These are phyloP conservation scores for Scytalopus superciliaris DNA, from an alignment of 2,113 vertebrate species.

Conservation along the genomic window DNA sequence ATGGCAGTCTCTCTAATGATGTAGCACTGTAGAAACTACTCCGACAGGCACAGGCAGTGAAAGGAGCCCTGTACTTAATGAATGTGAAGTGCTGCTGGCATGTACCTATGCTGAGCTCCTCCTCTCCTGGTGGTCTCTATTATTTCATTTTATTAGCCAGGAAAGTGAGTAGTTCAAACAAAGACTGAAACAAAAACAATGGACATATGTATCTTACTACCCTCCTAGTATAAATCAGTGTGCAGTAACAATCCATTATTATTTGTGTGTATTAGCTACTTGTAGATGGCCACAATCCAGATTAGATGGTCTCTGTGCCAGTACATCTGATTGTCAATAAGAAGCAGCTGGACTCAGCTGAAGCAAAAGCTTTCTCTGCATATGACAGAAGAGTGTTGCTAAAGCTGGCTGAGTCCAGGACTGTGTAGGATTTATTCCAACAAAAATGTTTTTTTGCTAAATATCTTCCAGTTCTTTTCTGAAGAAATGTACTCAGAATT, in stretches of 20 bases:
- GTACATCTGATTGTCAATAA: constrained; percentile 44
- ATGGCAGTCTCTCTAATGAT: neutral
- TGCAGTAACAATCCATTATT: neutral
- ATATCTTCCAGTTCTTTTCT: neutral
- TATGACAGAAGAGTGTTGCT: constrained; percentile 26
- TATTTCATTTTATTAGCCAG: neutral
- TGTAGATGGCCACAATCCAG: constrained; percentile 27
- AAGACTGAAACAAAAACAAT: neutral
- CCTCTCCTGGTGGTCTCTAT: neutral
- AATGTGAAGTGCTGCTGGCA: neutral
- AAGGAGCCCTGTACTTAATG: neutral
- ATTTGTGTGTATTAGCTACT: constrained; percentile 29
- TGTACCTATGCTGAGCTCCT: neutral
- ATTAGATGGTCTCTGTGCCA: constrained; percentile 10
- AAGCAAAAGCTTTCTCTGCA: constrained; percentile 41
- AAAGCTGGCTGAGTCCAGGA: neutral
- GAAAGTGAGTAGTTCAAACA: neutral
- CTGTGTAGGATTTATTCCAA: constrained; percentile 9
- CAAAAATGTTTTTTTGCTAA: neutral
- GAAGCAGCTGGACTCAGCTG: constrained; percentile 45
- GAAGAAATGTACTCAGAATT: neutral
- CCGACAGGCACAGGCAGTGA: neutral
- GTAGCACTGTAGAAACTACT: neutral
- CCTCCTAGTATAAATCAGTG: neutral
- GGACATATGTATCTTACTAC: neutral